Evolutionary conservation across 2,113 vertebrate genomes (phyloP).

Genomic region (Nymphicus hollandicus): DNA sequence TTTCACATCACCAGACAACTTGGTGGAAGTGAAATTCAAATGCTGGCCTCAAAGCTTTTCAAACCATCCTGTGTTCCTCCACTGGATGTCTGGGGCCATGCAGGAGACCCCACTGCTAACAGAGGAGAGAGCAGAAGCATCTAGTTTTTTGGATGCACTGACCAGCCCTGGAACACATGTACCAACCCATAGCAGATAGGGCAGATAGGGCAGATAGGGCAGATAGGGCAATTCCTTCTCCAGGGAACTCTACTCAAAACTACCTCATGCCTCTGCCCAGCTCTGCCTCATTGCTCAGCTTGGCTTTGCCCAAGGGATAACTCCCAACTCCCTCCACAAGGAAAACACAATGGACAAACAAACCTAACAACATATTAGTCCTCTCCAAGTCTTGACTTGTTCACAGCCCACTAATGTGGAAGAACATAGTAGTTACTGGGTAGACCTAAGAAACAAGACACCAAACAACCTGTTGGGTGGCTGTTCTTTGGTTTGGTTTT

Average conservation of each 20-base stretch:
- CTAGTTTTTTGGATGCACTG: not conserved
- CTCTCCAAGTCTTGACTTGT: not conserved
- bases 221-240: not conserved
- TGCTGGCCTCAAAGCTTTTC: not conserved
- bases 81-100: too few relatives aligned
- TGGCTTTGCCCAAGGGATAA: not conserved
- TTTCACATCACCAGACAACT: not conserved
- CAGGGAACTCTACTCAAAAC: not conserved
- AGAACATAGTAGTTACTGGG: not conserved
- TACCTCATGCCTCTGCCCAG: not conserved
- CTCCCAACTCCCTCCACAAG: not conserved
- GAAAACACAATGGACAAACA: accelerated
- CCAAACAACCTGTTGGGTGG: not conserved
- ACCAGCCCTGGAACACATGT: not conserved
- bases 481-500: not conserved
- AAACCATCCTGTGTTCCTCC: not conserved
- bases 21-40: not conserved
- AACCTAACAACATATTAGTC: accelerated
- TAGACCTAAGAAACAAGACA: not conserved
- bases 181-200: not conserved
- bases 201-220: accelerated
- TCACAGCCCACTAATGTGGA: too few relatives aligned
- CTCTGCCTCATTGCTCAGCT: not conserved
- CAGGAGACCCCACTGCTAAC: not conserved
- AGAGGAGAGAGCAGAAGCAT: not conserved